These are phyloP conservation scores for Pseudanteris insignis DNA, from an alignment of 2,888 invertebrate genomes.

Conservation along the genomic window DNA sequence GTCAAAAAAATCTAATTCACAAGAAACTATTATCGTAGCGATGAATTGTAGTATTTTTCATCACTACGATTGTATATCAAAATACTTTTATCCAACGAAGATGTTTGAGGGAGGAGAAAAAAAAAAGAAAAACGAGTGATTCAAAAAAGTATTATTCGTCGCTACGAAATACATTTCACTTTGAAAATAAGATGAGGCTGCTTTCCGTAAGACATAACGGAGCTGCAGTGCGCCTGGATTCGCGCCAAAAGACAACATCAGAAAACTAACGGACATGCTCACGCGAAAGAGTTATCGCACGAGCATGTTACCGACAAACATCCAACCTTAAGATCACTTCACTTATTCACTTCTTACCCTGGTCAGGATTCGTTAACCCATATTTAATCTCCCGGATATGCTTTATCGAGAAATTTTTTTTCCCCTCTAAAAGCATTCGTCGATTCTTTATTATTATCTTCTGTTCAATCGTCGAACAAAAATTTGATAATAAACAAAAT, in stretches of 20 bases:
- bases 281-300: conserved; percentile 50
- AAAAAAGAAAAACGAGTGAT: too few species aligned
- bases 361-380: conserved; percentile 18
- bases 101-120: too few species aligned
- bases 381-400: neutral
- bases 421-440: too few species aligned
- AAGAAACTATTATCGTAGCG: too few species aligned
- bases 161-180: conserved; percentile 3
- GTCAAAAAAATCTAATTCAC: too few species aligned
- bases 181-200: conserved; percentile 13
- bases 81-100: neutral
- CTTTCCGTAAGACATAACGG: conserved; percentile 21
- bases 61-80: too few species aligned
- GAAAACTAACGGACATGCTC: conserved; percentile 40
- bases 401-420: too few species aligned
- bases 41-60: too few species aligned
- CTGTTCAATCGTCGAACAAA: too few species aligned
- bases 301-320: conserved; percentile 47
- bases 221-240: conserved; percentile 64
- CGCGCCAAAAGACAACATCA: conserved; percentile 54
- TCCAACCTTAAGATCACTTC: conserved; percentile 42
- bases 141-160: neutral
- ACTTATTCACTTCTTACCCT: conserved; percentile 22
- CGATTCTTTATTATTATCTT: too few species aligned
- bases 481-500: too few species aligned